Evolutionary conservation across 2,113 vertebrate species (phyloP).

Genomic region (Trogon surrucura): DNA sequence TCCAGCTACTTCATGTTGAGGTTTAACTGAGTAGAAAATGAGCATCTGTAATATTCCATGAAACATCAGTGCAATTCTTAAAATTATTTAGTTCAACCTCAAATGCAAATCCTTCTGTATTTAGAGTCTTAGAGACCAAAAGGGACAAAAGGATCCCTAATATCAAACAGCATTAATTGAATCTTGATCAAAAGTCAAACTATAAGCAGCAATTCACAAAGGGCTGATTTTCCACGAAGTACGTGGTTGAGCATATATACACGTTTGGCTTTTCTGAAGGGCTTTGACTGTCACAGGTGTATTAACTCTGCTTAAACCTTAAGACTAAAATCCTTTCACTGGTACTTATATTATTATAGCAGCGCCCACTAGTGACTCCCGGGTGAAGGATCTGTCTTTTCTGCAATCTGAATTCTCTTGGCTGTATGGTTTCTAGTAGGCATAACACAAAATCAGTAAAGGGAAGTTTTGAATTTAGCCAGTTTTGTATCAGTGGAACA

Average conservation of each 20-base stretch:
- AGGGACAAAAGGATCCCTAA: background rate
- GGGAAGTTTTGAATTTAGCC: background rate
- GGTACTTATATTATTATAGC: background rate
- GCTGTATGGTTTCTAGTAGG: background rate
- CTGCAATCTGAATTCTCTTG: background rate
- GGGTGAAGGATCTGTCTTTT: background rate
- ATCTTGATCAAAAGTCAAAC: background rate
- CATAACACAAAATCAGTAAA: background rate
- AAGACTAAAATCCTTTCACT: background rate
- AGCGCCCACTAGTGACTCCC: slow-evolving; percentile 37
- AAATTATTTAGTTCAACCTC: background rate
- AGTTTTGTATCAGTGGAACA: background rate
- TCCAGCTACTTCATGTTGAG: slow-evolving; percentile 30
- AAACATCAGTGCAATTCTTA: background rate
- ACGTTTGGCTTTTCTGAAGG: background rate
- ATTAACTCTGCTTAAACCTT: background rate
- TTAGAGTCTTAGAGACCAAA: background rate
- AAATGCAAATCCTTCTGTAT: background rate
- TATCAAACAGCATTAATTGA: background rate
- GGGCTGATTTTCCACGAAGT: background rate
- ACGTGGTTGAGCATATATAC: background rate
- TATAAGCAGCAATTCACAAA: background rate
- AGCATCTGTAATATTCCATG: slow-evolving; percentile 18
- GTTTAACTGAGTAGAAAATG: slow-evolving; percentile 28
- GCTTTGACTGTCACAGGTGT: background rate